phyloP scores from a whole-genome alignment of 2,888 invertebrate genomes.

The Metacarcinus magister region DNA sequence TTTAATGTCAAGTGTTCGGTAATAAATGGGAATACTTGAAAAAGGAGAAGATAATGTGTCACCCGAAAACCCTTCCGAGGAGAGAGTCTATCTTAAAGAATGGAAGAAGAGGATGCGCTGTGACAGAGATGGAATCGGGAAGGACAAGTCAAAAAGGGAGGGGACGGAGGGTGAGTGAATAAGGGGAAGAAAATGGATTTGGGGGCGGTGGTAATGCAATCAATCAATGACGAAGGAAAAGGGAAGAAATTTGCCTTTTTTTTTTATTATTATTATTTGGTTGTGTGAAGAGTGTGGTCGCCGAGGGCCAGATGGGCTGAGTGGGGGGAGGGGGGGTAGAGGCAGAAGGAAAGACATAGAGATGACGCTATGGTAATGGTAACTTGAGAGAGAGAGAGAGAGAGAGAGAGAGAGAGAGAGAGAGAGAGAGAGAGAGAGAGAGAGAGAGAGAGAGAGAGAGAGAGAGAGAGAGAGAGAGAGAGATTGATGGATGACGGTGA shows the following conservation, averaged over 20 bases:
- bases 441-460: constrained; percentile 2
- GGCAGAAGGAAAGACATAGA: neutral
- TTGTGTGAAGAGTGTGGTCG: neutral
- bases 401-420: constrained; percentile 2
- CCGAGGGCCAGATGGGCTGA: neutral
- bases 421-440: constrained; percentile 2
- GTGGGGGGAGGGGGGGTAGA: neutral
- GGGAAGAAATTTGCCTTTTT: neutral
- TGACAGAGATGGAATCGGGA: neutral
- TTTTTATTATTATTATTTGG: neutral
- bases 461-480: neutral
- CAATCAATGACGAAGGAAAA: neutral
- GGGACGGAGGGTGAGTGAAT: neutral
- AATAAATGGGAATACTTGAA: too few species aligned
- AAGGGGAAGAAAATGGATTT: neutral
- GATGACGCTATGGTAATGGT: neutral
- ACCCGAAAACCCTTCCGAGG: neutral
- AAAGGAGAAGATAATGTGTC: neutral
- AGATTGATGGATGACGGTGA: too few species aligned
- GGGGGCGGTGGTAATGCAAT: neutral
- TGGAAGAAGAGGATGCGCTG: neutral
- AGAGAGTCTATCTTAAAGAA: neutral
- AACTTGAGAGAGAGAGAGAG: neutral
- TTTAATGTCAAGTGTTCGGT: too few species aligned
- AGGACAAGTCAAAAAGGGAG: neutral